Evolutionary conservation across 2,888 invertebrate genomes (phyloP).

Genomic region (Drosophila lutescens): DNA sequence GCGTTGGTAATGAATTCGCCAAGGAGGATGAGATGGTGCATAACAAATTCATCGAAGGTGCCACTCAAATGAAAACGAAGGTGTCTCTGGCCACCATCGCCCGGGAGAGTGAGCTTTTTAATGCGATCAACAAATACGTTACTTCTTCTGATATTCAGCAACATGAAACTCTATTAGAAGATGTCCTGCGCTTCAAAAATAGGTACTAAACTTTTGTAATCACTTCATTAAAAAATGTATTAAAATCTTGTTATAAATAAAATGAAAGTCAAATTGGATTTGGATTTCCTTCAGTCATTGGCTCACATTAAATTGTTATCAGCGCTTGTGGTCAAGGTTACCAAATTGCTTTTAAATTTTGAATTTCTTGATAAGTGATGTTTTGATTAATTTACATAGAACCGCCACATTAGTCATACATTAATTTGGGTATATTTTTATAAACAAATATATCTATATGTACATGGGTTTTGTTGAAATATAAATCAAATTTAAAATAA

Average conservation of each 20-base stretch:
- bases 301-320: constrained; percentile 4
- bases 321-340: not conserved
- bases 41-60: constrained; percentile 4
- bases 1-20: not conserved
- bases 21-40: constrained; percentile 10
- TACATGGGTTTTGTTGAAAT: not conserved
- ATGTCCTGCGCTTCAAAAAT: constrained; percentile 5
- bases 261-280: not conserved
- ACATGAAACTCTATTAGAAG: not conserved
- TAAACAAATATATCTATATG: not conserved
- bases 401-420: not conserved
- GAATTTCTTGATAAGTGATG: constrained; percentile 1
- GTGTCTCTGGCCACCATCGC: constrained; percentile 1
- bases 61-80: constrained; percentile 15
- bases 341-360: not conserved
- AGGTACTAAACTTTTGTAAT: constrained; percentile 6
- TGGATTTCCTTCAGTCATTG: not conserved
- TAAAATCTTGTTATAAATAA: too few relatives aligned
- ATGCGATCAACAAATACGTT: not conserved
- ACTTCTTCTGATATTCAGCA: not conserved
- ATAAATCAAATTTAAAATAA: not conserved
- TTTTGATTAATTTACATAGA: not conserved
- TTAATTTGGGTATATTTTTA: not conserved
- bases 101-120: constrained; percentile 17
- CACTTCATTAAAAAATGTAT: too few relatives aligned